Conservation (phyloP, 2,888 invertebrate genomes). For the Urechis unicinctus region DNA sequence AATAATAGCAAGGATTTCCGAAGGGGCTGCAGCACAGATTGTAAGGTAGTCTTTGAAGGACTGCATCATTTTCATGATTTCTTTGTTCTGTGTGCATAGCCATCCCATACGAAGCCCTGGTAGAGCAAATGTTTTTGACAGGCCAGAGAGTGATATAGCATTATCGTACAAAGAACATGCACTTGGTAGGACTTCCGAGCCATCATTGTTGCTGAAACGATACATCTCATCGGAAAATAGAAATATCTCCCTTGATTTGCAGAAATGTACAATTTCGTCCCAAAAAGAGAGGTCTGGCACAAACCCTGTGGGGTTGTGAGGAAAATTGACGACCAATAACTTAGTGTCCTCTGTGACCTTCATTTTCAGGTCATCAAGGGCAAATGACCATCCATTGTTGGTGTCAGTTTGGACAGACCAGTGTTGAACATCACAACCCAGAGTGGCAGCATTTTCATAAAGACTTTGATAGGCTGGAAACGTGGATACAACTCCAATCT, state of each 20-base stretch:
- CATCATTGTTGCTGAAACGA: constrained; percentile 16
- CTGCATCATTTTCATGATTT: constrained; percentile 7
- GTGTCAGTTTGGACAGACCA: constrained; percentile 8
- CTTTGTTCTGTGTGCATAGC: constrained; percentile 13
- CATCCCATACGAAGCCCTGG: constrained; percentile 21
- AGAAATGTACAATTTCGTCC: constrained; percentile 12
- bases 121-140: constrained; percentile 21
- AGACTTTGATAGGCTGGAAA: constrained; percentile 22
- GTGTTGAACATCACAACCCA: constrained; percentile 8
- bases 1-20: constrained; percentile 19
- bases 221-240: constrained; percentile 23
- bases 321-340: constrained; percentile 23
- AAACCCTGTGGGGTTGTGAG: constrained; percentile 21
- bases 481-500: constrained; percentile 13
- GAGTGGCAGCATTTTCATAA: constrained; percentile 14
- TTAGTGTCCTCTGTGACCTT: constrained; percentile 11
- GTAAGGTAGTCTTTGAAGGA: constrained; percentile 20
- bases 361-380: constrained; percentile 7
- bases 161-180: constrained; percentile 14
- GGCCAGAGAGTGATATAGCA: constrained; percentile 16
- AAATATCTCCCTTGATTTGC: constrained; percentile 10
- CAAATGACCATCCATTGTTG: constrained; percentile 15
- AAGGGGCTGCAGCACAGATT: constrained; percentile 16
- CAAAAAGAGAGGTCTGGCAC: constrained; percentile 10
- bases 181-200: constrained; percentile 9